Base-by-base conservation (phyloP, 2,888 invertebrate genomes). In the Aricia artaxerxes region DNA sequence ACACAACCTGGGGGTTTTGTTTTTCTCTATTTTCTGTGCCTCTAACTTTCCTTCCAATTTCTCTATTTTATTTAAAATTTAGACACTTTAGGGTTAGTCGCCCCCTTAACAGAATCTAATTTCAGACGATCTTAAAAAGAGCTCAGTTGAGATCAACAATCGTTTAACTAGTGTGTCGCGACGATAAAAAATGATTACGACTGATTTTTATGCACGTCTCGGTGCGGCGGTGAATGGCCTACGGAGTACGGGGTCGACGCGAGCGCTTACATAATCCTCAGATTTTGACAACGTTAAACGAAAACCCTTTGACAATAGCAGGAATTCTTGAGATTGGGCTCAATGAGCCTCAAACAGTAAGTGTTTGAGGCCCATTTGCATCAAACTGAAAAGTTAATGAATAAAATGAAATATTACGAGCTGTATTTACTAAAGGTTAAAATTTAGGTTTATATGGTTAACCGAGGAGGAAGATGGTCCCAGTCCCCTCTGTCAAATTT, bases 161-260 rank as follows among this genome's bases (percentile, higher is more conserved):
- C 91, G 86, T 85, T 89, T 88, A 89, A 90, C 90, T 89, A 88
- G 89, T 90, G 89, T 89, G 85, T 88, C 91, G 86, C 83, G 81
- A 82, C 83, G 85, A 88, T 89, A 91, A 91, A 90, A 91, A 92
- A 82, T 87, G 87, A 91, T 90, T 88, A 88, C 86, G 83, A 80
- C 82, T 89, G 87, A 92, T 92, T 92, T 93, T 90, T 90, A 92
- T 92, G 91, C 92, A 92, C 92, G 93, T 92, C 89, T 79, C 81
- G 78, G 81, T 83, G 78, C 78, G 40, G 79, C 82, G 82, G 82
- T 81, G 82, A 82, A 81, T 77, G 82, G 79, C 84, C 84, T 86
- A 86, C 82, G 13, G 57, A 57, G 57, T 57, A 16, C 57, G 57
- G 57, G 78, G 60, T 49, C 24, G 72, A 40, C 11, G 40, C 40